Percentiles rank a stretch among this genome's conserved stretches.
Evolutionary conservation across 2,797 vertebrate species (phyloP).

Genomic region (Phoxinus dragarum): DNA sequence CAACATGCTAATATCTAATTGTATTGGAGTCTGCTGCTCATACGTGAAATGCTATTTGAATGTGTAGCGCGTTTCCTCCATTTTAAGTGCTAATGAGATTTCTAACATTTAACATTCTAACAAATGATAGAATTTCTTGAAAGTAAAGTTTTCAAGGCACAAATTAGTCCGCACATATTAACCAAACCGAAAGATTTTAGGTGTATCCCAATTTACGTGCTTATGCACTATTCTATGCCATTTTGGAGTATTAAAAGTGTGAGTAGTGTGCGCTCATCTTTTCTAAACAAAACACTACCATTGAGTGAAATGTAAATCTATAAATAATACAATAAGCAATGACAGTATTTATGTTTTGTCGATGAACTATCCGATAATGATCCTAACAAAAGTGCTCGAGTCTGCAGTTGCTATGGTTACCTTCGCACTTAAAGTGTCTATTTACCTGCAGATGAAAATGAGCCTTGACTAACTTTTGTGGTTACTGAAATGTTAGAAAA

Average conservation of each 20-base stretch:
- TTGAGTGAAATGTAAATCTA: not conserved
- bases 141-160: not conserved
- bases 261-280: not conserved
- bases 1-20: not conserved
- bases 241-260: not conserved
- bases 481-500: not conserved
- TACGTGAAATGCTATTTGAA: not conserved
- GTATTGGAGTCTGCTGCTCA: not conserved
- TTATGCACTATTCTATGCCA: not conserved
- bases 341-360: constrained; percentile 21
- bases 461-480: not conserved
- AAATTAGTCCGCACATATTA: not conserved
- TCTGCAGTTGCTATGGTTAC: constrained; percentile 20
- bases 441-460: constrained; percentile 12
- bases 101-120: not conserved
- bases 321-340: not conserved
- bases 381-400: not conserved
- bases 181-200: not conserved
- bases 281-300: not conserved
- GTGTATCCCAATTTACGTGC: not conserved
- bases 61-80: not conserved
- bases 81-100: not conserved
- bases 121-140: not conserved
- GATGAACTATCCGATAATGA: not conserved
- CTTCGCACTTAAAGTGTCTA: not conserved